These are phyloP conservation scores for Melieria omissa DNA, from an alignment of 2,888 invertebrate genomes.

Conservation along the genomic window DNA sequence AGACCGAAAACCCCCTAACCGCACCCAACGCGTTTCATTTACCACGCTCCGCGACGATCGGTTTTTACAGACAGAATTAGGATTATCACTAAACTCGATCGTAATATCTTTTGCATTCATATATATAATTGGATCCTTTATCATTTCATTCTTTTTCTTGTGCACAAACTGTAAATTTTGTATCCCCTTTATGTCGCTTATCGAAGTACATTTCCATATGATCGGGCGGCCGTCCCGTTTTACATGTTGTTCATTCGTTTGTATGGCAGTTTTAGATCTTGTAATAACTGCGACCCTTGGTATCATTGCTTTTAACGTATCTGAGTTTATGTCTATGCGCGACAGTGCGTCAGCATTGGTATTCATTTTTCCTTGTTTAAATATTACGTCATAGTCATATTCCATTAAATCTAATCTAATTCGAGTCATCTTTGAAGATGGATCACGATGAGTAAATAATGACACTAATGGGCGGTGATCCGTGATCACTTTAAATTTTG, in stretches of 20 bases:
- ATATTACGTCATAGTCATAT: too few relatives aligned
- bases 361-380: slow-evolving; percentile 24
- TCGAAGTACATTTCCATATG: slow-evolving; percentile 7
- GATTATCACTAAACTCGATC: too few relatives aligned
- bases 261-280: slow-evolving; percentile 11
- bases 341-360: slow-evolving; percentile 14
- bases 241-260: slow-evolving; percentile 7
- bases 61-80: too few relatives aligned
- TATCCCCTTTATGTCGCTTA: slow-evolving; percentile 17
- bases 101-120: too few relatives aligned
- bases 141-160: too few relatives aligned
- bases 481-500: slow-evolving; percentile 42
- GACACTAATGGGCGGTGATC: not conserved
- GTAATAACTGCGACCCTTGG: slow-evolving; percentile 8
- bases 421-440: slow-evolving; percentile 5
- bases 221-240: slow-evolving; percentile 14
- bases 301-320: not conserved
- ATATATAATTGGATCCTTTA: too few relatives aligned
- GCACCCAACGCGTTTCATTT: too few relatives aligned
- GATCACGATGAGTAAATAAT: not conserved
- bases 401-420: slow-evolving; percentile 25
- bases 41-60: too few relatives aligned
- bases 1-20: too few relatives aligned
- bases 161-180: not conserved
- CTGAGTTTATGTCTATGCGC: slow-evolving; percentile 7